A percentile compares a stretch with the other conserved stretches of the same genome.
Evolutionary conservation across 2,888 invertebrate genomes (phyloP).

Genomic region (Pachycephus smyrnensis): DNA sequence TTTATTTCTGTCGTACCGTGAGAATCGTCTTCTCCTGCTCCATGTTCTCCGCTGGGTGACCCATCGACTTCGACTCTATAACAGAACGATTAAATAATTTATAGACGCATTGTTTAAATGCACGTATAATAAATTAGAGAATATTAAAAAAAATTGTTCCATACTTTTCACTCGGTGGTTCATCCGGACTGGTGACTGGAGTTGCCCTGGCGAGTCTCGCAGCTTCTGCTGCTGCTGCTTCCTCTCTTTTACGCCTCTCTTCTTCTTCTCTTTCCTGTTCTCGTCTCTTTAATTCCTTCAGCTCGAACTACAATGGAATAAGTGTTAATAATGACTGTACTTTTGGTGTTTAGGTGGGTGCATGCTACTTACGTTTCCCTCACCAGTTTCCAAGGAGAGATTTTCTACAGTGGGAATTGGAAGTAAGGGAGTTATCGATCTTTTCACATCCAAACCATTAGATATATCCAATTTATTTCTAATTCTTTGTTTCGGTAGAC

Average conservation of each 20-base stretch:
- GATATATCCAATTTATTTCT: not conserved
- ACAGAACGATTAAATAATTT: slow-evolving; percentile 17
- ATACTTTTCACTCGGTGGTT: slow-evolving; percentile 64
- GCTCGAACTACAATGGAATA: slow-evolving; percentile 82
- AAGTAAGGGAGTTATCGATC: slow-evolving; percentile 12
- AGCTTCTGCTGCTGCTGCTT: slow-evolving; percentile 85
- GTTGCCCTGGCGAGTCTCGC: slow-evolving; percentile 72
- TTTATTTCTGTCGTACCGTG: slow-evolving; percentile 53
- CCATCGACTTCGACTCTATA: slow-evolving; percentile 62
- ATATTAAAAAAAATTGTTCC: not conserved
- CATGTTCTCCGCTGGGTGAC: slow-evolving; percentile 52
- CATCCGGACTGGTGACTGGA: slow-evolving; percentile 65
- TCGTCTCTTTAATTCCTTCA: slow-evolving; percentile 93
- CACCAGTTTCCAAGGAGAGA: slow-evolving; percentile 11
- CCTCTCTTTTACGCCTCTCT: slow-evolving; percentile 75
- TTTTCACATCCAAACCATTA: not conserved
- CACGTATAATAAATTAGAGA: not conserved
- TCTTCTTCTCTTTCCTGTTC: slow-evolving; percentile 78
- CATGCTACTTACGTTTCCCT: slow-evolving; percentile 2
- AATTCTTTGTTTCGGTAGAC: slow-evolving; percentile 8
- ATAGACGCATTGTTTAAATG: slow-evolving; percentile 2
- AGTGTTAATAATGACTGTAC: not conserved
- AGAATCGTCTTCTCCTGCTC: slow-evolving; percentile 59
- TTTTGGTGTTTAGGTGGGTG: not conserved
- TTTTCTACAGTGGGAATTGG: slow-evolving; percentile 25